A percentile compares a stretch with the other conserved stretches of the same genome.
Evolutionary conservation across 30 jellyfish, hydroid and myxozoan species (phyloP).

Genomic region (Aurelia sp.): DNA sequence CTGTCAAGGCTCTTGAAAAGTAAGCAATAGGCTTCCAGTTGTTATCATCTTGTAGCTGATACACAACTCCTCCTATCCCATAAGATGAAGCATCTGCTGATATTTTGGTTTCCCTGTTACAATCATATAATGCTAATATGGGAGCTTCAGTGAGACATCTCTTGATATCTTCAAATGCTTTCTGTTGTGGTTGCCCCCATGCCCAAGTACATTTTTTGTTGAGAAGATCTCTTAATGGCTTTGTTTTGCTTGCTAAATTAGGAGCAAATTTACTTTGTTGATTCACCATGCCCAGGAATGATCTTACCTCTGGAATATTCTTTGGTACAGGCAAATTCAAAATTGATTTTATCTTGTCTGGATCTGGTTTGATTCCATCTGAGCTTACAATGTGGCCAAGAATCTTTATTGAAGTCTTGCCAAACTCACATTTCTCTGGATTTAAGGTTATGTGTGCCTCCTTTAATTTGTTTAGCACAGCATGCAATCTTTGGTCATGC

Average conservation of each 20-base stretch:
- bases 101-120: conserved; percentile 33
- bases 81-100: conserved; percentile 52
- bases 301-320: conserved; percentile 39
- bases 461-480: conserved; percentile 42
- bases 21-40: conserved; percentile 56
- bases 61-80: conserved; percentile 63
- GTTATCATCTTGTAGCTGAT: conserved; percentile 41
- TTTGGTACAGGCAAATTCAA: conserved; percentile 30
- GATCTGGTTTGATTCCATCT: conserved; percentile 61
- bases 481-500: conserved; percentile 41
- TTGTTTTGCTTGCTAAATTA: conserved; percentile 34
- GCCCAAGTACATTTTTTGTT: conserved; percentile 24
- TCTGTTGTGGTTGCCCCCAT: conserved; percentile 54
- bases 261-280: conserved; percentile 51
- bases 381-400: conserved; percentile 61
- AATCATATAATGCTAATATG: conserved; percentile 10
- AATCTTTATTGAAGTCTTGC: not conserved
- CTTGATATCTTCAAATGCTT: conserved; percentile 45
- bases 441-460: conserved; percentile 59
- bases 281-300: conserved; percentile 57
- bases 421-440: conserved; percentile 55
- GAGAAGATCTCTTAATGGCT: conserved; percentile 55
- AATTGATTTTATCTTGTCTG: conserved; percentile 36
- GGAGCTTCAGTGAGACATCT: conserved; percentile 13
- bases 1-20: conserved; percentile 45